Evolutionary conservation across 2,888 invertebrate species (phyloP), one percentile per base, ranked within the genome.

Genomic region (Drosophila yooni): DNA sequence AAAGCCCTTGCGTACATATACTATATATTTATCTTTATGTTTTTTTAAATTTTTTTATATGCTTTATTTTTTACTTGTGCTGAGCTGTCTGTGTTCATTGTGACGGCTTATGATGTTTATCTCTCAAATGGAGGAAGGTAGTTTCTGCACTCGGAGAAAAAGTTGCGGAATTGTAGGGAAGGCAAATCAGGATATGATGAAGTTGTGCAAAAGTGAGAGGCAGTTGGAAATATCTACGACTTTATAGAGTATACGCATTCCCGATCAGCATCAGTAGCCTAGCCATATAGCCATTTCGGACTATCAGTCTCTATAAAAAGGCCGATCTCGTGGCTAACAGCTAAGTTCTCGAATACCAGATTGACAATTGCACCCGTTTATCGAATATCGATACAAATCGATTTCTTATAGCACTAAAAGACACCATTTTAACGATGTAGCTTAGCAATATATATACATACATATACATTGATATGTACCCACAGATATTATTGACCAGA

Each of bases 61-160:
- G 13, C 54, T 52, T 34, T 50, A 48, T 81, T 50, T 76, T 74
- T 67, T 52, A 70, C 15, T 78, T 80, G 70, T 66, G 74, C 70
- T 50, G 56, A 40, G 66, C 69, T 65, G 66, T 56, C 66, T 50
- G 46, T 63, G 58, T 53, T 38, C 29, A 1, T 29, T 38, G 13
- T 8, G 7, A 29, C n/a, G n/a, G 56, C n/a, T 56, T n/a, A 3
- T n/a, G 84, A 85, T 88, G 79, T 61, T 79, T 88, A 84, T 84
- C 86, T 80, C n/a, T 33, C 38, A 68, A 25, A 46, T 46, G 56
- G 13, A 38, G n/a, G 27, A 27, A 54, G 27, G n/a, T 56, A 38
- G 38, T 38, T 38, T 15, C 1, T 56, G 7, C 56, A 56, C 56
- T 56, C 6, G 25, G 7, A 15, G 11, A 27, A 36, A 36, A 54